These are phyloP conservation scores for Leptinotarsa tumamoca DNA, from an alignment of 2,888 invertebrate species.

Conservation along the genomic window DNA sequence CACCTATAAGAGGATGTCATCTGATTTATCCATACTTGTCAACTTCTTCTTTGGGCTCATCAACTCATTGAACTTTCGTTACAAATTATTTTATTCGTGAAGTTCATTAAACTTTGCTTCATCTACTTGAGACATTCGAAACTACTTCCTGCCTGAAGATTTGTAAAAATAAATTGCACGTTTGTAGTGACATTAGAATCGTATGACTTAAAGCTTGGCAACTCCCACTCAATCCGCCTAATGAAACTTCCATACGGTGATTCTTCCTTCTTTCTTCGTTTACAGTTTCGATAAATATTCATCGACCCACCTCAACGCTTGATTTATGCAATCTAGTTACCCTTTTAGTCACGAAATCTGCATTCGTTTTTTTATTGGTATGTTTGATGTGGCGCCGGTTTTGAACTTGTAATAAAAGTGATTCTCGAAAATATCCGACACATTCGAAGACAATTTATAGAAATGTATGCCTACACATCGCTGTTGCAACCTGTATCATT, in stretches of 20 bases:
- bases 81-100: background rate
- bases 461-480: constrained; percentile 1
- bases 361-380: constrained; percentile 6
- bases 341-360: constrained; percentile 19
- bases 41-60: too few species aligned
- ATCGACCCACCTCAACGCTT: constrained; percentile 9
- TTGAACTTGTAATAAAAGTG: constrained; percentile 1
- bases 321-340: constrained; percentile 15
- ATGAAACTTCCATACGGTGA: constrained; percentile 23
- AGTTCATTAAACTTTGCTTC: constrained; percentile 17
- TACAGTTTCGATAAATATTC: constrained; percentile 21
- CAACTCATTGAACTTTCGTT: background rate
- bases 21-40: too few species aligned
- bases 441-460: background rate
- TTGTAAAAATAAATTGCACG: constrained; percentile 27
- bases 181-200: constrained; percentile 24
- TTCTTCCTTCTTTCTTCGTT: constrained; percentile 13
- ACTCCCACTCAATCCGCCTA: constrained; percentile 20
- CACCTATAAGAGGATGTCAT: too few species aligned
- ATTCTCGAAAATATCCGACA: background rate
- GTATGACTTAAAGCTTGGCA: constrained; percentile 24
- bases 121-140: constrained; percentile 18
- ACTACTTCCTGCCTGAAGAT: constrained; percentile 24
- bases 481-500: background rate
- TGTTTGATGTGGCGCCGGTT: background rate